Evolutionary conservation across 2,797 vertebrate genomes (phyloP).

Genomic region (Aplochiton taeniatus): DNA sequence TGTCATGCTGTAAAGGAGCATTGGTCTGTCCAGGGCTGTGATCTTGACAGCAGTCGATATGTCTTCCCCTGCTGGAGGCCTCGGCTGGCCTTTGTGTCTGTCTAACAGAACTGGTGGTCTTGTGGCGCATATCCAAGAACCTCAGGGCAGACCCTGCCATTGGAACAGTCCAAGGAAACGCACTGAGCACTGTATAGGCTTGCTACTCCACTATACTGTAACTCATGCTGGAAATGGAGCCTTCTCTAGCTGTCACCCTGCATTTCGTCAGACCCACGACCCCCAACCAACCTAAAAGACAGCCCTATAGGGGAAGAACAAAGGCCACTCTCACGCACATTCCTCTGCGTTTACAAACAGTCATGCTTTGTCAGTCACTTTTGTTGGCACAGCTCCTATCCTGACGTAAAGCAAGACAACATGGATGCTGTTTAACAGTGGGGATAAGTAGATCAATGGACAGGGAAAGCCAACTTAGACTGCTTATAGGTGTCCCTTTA

Average conservation of each 20-base stretch:
- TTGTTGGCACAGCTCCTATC: constrained; percentile 23
- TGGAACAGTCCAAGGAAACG: not conserved
- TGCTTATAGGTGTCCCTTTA: constrained; percentile 65
- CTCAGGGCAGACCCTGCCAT: constrained; percentile 18
- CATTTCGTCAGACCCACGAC: constrained; percentile 45
- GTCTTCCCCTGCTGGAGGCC: constrained; percentile 1
- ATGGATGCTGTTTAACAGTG: constrained; percentile 28
- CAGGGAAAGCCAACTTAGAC: constrained; percentile 41
- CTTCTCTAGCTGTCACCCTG: constrained; percentile 46
- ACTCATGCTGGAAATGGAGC: constrained; percentile 62
- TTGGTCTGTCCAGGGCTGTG: too few relatives aligned
- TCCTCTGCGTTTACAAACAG: constrained; percentile 42
- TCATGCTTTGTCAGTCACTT: constrained; percentile 20
- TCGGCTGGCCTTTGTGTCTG: constrained; percentile 9
- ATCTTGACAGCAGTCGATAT: constrained; percentile 4
- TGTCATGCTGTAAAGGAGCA: too few relatives aligned
- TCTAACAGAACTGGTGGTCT: constrained; percentile 9
- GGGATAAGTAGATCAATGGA: constrained; percentile 38
- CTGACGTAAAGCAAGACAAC: constrained; percentile 29
- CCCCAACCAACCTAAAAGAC: constrained; percentile 34
- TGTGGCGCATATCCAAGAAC: constrained; percentile 23
- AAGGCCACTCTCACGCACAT: not conserved
- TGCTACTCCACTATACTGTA: constrained; percentile 34
- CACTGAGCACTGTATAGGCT: constrained; percentile 25
- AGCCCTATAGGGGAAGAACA: constrained; percentile 21